A percentile compares a stretch with the other conserved stretches of the same genome.
These are phyloP conservation scores for Sminthopsis crassicaudata DNA, from an alignment of 2,113 vertebrate genomes.

Conservation along the genomic window DNA sequence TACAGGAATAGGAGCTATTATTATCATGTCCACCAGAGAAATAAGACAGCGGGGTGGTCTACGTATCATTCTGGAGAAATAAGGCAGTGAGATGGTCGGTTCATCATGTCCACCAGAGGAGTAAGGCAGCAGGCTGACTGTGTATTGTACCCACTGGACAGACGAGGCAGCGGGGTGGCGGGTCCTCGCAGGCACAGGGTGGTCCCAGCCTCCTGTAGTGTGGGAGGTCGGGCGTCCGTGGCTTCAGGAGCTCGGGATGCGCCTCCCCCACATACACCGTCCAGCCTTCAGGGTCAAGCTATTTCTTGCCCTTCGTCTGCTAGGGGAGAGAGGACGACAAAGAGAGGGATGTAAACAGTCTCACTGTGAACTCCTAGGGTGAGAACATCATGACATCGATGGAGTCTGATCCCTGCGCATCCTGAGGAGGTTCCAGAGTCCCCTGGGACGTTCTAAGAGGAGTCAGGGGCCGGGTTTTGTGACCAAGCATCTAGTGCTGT, in stretches of 20 bases:
- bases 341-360: too few relatives aligned
- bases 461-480: neutral
- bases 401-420: neutral
- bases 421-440: neutral
- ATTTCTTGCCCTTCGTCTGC: constrained; percentile 75
- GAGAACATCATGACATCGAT: neutral
- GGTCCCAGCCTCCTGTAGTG: neutral
- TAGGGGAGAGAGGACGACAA: neutral
- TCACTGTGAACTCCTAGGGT: neutral
- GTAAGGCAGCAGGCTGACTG: neutral
- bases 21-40: constrained; percentile 12
- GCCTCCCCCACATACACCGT: neutral
- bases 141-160: constrained; percentile 20
- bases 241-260: neutral
- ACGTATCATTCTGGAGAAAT: neutral
- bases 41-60: constrained; percentile 12
- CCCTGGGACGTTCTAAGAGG: neutral
- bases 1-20: neutral
- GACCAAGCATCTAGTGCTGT: too few relatives aligned
- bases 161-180: neutral
- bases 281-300: constrained; percentile 41
- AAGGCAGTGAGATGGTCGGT: neutral
- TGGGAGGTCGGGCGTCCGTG: neutral
- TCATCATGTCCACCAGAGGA: neutral
- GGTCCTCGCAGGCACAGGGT: neutral